Base-by-base conservation (phyloP, 2,797 vertebrate species). In the Trachurus trachurus region DNA sequence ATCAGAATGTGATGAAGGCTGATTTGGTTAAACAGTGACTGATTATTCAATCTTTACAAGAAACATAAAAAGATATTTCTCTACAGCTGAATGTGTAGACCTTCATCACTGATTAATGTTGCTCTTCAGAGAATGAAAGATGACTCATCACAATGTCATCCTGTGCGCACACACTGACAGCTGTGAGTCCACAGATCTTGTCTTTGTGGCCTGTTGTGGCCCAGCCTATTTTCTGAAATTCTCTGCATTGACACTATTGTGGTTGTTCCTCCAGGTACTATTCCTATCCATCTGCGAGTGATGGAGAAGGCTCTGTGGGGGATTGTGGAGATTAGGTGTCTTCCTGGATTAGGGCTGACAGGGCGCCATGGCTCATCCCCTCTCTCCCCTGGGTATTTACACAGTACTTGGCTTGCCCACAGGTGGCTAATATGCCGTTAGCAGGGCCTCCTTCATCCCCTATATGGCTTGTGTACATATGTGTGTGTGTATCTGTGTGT, bases 381-480 rank as follows among this genome's bases (percentile, higher is more conserved):
- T 81, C 76, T 72, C 70, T 83, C 77, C 88, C 76, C 53, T 74
- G 78, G 87, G 82, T 93, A 91, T 94, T 94, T 92, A 88, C 89
- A 90, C 89, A 90, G 84, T 74, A 73, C 88, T 93, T 87, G 81
- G 82, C 76, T 90, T 76, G 85, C 85, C 92, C 90, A 92, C 93
- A 93, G 91, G 91, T 93, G 93, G 89, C 89, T 90, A 92, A 93
- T 91, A 88, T 88, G 88, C 86, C 31, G 70, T 84, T 89, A 79
- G 87, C 81, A 71, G 79, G 76, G 81, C 70, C 70, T 84, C 74
- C 77, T 85, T 74, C 71, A 66, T 72, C 81, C 65, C 67, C 45
- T 74, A 54, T 83, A 76, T 80, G 75, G 66, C 54, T 65, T 87
- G 81, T 90, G 80, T 86, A 72, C 67, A 71, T 70, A 59, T 52